Percentiles rank a stretch among this genome's conserved stretches.
phyloP scores from a whole-genome alignment of 2,888 invertebrate genomes.

The Aphelenchoides bicaudatus region DNA sequence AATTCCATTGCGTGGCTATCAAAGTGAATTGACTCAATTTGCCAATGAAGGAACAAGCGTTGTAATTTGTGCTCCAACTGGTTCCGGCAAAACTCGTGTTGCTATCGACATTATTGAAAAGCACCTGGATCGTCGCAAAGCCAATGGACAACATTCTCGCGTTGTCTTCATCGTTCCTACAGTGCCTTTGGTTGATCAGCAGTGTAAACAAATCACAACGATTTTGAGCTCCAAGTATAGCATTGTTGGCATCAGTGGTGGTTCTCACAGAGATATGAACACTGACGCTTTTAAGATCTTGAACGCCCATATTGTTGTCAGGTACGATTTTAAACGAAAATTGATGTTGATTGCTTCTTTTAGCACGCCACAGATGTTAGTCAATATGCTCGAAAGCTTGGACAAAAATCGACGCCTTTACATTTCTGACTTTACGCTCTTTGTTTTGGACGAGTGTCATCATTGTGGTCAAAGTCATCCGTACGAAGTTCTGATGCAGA shows the following conservation, averaged over 20 bases:
- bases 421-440: conserved; percentile 48
- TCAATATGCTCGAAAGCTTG: conserved; percentile 50
- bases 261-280: conserved; percentile 26
- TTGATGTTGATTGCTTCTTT: no score
- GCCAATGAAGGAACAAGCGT: conserved; percentile 35
- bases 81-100: conserved; percentile 56
- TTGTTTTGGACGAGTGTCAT: conserved; percentile 58
- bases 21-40: conserved; percentile 37
- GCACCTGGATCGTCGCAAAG: conserved; percentile 36
- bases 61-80: conserved; percentile 58
- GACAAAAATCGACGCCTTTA: conserved; percentile 45
- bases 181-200: conserved; percentile 55
- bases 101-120: conserved; percentile 46
- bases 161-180: conserved; percentile 53
- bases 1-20: conserved; percentile 41
- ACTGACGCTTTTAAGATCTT: conserved; percentile 30
- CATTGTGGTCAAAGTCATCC: conserved; percentile 40
- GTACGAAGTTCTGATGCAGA: conserved; percentile 25
- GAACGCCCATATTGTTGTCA: conserved; percentile 37
- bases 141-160: conserved; percentile 16
- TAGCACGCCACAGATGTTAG: conserved; percentile 52
- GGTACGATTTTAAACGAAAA: no score
- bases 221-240: conserved; percentile 30
- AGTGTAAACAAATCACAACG: conserved; percentile 36
- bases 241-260: conserved; percentile 46